Evolutionary conservation across 2,888 invertebrate species (phyloP).

Genomic region (Melangyna quadrimaculata): DNA sequence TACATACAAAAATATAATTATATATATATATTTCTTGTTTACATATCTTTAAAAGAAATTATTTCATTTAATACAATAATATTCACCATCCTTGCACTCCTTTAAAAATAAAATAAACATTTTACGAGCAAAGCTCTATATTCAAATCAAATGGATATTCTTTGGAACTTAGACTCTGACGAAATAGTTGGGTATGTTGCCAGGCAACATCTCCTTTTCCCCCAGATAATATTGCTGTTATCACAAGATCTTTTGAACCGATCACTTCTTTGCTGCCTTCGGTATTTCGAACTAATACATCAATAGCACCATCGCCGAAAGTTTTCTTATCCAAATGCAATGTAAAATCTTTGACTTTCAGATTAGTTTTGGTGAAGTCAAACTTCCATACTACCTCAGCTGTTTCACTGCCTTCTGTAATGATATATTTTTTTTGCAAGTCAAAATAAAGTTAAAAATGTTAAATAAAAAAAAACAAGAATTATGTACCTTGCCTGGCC

Average conservation of each 20-base stretch:
- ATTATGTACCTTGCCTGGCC: constrained; percentile 87
- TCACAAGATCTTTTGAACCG: constrained; percentile 80
- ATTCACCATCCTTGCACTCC: constrained; percentile 24
- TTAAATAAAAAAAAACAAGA: constrained; percentile 9
- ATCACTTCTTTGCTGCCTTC: constrained; percentile 75
- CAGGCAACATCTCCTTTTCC: constrained; percentile 90
- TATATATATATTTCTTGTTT: constrained; percentile 41
- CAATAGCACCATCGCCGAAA: constrained; percentile 83
- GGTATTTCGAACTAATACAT: constrained; percentile 80
- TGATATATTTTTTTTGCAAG: constrained; percentile 29
- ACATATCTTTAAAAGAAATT: constrained; percentile 30
- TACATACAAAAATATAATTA: constrained; percentile 67
- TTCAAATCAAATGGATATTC: constrained; percentile 81
- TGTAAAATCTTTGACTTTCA: constrained; percentile 81
- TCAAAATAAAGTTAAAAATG: neutral
- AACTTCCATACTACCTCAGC: constrained; percentile 88
- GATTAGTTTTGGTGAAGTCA: constrained; percentile 81
- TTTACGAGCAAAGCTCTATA: constrained; percentile 74
- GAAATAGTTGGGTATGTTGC: constrained; percentile 98
- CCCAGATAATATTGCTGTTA: constrained; percentile 85
- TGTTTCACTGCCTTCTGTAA: constrained; percentile 81
- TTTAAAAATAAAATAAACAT: neutral
- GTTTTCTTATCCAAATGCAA: constrained; percentile 81
- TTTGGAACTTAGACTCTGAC: constrained; percentile 83
- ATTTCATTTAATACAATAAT: constrained; percentile 21